Percentiles rank a stretch among this genome's conserved stretches.
Conservation (phyloP, 2,888 invertebrate genomes). For the Dorcus parallelipipedus region DNA sequence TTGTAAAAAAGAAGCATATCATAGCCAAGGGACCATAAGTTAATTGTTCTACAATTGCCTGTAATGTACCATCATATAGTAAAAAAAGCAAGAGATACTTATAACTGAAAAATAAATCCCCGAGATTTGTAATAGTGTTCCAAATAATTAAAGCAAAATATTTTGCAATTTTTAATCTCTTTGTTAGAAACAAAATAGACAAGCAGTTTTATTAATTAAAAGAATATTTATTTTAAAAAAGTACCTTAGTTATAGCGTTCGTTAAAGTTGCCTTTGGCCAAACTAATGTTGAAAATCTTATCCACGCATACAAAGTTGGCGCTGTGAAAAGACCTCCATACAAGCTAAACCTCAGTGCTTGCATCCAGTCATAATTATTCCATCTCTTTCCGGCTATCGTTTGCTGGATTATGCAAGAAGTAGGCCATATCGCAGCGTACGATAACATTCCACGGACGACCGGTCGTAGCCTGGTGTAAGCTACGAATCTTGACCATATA, state of each 20-base stretch:
- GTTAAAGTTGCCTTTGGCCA: conserved; percentile 71
- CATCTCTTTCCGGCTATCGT: conserved; percentile 61
- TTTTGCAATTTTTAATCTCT: neutral
- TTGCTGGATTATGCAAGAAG: conserved; percentile 71
- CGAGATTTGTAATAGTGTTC: too few relatives aligned
- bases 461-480: conserved; percentile 51
- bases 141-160: neutral
- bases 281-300: conserved; percentile 69
- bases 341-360: conserved; percentile 69
- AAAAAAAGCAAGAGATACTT: too few relatives aligned
- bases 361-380: conserved; percentile 67
- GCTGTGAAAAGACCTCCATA: conserved; percentile 81
- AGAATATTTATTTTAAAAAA: too few relatives aligned
- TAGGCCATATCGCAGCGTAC: conserved; percentile 70
- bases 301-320: conserved; percentile 77
- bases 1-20: conserved; percentile 56
- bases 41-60: conserved; percentile 57
- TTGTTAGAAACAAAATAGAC: too few relatives aligned
- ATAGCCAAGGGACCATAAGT: conserved; percentile 61
- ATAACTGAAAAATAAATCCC: too few relatives aligned
- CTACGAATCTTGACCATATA: conserved; percentile 50
- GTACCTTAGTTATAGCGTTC: conserved; percentile 70
- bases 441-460: conserved; percentile 65
- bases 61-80: conserved; percentile 13
- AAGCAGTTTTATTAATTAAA: too few relatives aligned